Percentiles rank a stretch among this genome's conserved stretches.
These are phyloP conservation scores for Keiferia lycopersicella DNA, from an alignment of 2,888 invertebrate species.

Conservation along the genomic window DNA sequence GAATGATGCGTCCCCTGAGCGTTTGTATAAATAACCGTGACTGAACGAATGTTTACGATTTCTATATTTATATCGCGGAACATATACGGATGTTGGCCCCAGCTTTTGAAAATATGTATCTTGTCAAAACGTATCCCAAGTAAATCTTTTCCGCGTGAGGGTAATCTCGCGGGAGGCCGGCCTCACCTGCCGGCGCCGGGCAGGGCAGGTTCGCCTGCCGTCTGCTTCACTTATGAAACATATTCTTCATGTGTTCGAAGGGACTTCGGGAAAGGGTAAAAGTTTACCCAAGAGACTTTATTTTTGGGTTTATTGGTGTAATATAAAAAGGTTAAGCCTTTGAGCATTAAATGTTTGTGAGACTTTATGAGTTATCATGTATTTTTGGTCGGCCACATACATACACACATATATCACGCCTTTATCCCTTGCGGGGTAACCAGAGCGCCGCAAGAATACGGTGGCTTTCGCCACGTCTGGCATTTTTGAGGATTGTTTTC, in stretches of 20 bases:
- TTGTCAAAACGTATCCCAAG: conserved; percentile 5
- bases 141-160: conserved; percentile 2
- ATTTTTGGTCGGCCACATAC: no score
- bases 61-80: neutral
- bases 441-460: no score
- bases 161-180: neutral
- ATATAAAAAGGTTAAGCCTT: conserved; percentile 1
- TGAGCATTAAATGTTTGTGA: conserved; percentile 5
- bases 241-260: conserved; percentile 13
- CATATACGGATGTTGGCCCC: neutral
- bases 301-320: neutral
- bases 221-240: conserved; percentile 11
- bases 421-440: no score
- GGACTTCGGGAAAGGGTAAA: conserved; percentile 1
- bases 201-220: neutral
- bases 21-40: conserved; percentile 2
- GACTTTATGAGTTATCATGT: neutral
- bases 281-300: conserved; percentile 12
- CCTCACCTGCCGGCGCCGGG: neutral
- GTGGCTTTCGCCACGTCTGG: no score
- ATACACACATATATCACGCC: no score
- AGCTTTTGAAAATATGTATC: conserved; percentile 6
- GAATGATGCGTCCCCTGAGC: neutral
- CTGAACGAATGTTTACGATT: neutral
- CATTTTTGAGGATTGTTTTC: no score